Evolutionary conservation across 2,113 vertebrate genomes (phyloP), one percentile per base, ranked within the genome.

Genomic region (Melanerpes formicivorus): DNA sequence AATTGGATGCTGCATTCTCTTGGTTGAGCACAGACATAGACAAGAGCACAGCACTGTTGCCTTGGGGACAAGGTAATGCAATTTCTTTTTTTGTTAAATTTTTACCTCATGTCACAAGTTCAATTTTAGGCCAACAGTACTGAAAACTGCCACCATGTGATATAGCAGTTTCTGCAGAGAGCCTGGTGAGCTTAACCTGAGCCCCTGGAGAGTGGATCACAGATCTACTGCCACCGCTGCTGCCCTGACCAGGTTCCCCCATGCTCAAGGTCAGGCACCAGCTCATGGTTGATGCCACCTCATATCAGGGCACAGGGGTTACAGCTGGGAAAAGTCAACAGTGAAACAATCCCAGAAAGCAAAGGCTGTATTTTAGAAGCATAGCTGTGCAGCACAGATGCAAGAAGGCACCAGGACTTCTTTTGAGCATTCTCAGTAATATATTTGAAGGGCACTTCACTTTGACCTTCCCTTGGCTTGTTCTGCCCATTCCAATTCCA

Each of bases 81-180:
- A 94, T 92, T 91, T 93, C 91, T 76, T 93, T 95, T 95, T 88
- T 87, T 92, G 89, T 89, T 94, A 8, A 37, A 90, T 92, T 95
- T 95, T 92, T 93, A 92, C 87, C 84, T 95, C 81, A 93, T 94
- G 92, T 94, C 94, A 85, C 56, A 92, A 95, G 95, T 96, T 97
- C 92, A 95, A 32, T 90, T 95, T 84, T 85, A 92, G 96, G 94
- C 95, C 92, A 92, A 75, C 50, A 90, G 79, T 90, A 95, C 89
- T 72, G 88, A 85, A 84, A 95, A 54, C n/a, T 4, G 2, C 80
- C 84, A 90, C 85, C 84, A 83, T 42, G 73, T 93, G 94, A 93
- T 79, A 69, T 0, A 93, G 59, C 44, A 83, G 82, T 30, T 93
- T 78, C 65, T 59, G 65, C 59, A 82, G 62, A 91, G 44, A 62